Base-by-base conservation (phyloP, 1,140 invertebrate species). In the Ephestia elutella region DNA sequence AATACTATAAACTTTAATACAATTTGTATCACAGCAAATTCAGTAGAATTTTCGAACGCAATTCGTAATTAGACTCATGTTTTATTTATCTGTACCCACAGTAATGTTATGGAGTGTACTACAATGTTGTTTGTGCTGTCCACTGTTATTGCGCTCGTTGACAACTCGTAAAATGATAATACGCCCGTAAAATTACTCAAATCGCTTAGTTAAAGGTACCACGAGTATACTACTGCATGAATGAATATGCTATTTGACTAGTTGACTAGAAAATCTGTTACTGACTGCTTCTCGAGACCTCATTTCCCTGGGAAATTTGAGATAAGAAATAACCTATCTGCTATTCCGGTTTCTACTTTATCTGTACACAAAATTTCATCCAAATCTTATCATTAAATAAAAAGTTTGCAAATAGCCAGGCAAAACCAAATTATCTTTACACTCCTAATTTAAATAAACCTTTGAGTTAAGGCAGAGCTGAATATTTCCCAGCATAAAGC, bases 111-210 rank as follows among this genome's bases (percentile, higher is more conserved):
- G 38, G 15, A 44, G 1, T 32, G 30, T 32, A 10, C 30, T 32
- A 32, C 30, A 32, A 10, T 32, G 30, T 7, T 32, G 21, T 25
- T 25, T 25, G n/a, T n/a, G n/a, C 32, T 35, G 38, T 44, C 38
- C 38, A 17, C 13, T 44, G 13, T 44, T 44, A 44, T 44, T 44
- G 7, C 38, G 32, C 38, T 44, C 38, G 38, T 44, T 44, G 38
- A 44, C 38, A 44, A 44, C 38, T 44, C 38, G 38, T 44, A 44
- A 44, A 44, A 44, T 44, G 38, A 44, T 44, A 44, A 44, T 44
- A 44, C n/a, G 38, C 38, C 10, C 38, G 38, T 44, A 44, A 44
- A 44, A 44, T 44, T 44, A 44, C 38, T 44, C 38, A 44, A 44
- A 44, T 44, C 38, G 38, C 13, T 44, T 44, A 17, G 38, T 44